Base-by-base conservation (phyloP, 2,113 vertebrate species). In the Opisthocomus hoazin region DNA sequence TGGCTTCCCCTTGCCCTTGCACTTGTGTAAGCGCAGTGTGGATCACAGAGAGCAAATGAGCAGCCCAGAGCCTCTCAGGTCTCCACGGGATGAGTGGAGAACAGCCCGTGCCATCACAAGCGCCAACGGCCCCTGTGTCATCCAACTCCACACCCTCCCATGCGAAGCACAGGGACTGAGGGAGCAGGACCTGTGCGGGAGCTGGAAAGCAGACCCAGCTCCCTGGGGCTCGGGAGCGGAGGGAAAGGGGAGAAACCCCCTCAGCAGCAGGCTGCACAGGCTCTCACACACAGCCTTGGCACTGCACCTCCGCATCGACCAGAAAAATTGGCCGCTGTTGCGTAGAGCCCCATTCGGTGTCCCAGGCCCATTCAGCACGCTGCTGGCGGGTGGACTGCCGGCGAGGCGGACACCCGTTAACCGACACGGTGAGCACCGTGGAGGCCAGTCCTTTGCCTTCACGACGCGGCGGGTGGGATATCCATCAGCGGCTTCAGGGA, bases 31-130 rank as follows among this genome's bases (percentile, higher is more conserved):
- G 75, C 5, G 54, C 46, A 70, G 18, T 10, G 34, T 45, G 34
- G 30, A 21, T 75, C 85, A 66, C 0, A 0, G 48, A 9, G 41
- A 70, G 41, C n/a, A 80, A 46, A 68, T 0, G 0, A 83, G 56
- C 34, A 86, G 29, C 66, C n/a, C 70, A 24, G 23, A 82, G n/a
- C 13, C 48, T 66, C 61, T 14, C 34, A 69, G 15, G 12, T 58
- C 75, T 83, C 70, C 30, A 5, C 0, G 0, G 32, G 58, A 69
- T n/a, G 45, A 69, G 68, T 23, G 34, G 79, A 60, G 30, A 73
- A 84, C 18, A 80, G 26, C 14, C 24, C 0, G 0, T 36, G 80
- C 18, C 27, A 43, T 30, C 3, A 4, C 37, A 74, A 74, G 17
- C 9, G 54, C 66, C 66, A 57, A 24, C 4, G 16, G 50, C 37